phyloP scores from a whole-genome alignment of 1,140 invertebrate species.

The Whitmania pigra region DNA sequence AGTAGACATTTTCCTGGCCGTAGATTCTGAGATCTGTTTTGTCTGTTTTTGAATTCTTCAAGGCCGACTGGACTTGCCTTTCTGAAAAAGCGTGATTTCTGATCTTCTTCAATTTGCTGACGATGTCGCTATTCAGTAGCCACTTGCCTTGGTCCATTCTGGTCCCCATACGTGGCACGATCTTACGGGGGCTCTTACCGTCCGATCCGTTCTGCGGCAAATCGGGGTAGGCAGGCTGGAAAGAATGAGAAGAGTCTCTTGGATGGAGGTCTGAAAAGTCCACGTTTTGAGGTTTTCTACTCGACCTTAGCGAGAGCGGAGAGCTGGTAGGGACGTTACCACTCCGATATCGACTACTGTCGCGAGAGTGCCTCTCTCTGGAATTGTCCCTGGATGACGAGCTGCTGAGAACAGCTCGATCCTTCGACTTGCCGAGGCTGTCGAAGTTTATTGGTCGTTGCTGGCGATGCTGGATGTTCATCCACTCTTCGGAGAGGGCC shows the following conservation, averaged over 20 bases:
- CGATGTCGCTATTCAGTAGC: constrained; percentile 22
- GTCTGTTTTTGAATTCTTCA: constrained; percentile 32
- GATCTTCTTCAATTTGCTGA: constrained; percentile 21
- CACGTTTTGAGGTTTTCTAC: constrained; percentile 27
- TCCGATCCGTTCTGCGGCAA: constrained; percentile 15
- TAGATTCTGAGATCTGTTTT: constrained; percentile 27
- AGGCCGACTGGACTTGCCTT: constrained; percentile 37
- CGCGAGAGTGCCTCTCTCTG: not conserved
- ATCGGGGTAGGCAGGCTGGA: too few relatives aligned
- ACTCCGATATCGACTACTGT: not conserved
- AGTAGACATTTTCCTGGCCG: constrained; percentile 7
- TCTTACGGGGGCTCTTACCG: constrained; percentile 30
- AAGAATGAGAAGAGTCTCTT: too few relatives aligned
- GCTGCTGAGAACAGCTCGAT: not conserved
- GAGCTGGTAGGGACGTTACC: not conserved
- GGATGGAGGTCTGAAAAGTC: constrained; percentile 21
- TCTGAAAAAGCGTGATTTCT: constrained; percentile 26
- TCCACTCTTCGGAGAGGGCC: constrained; percentile 5
- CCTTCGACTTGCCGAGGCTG: constrained; percentile 24
- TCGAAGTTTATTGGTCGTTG: not conserved
- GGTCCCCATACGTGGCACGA: constrained; percentile 45
- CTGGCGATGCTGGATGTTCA: not conserved
- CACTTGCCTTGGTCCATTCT: constrained; percentile 38
- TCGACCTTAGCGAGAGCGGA: too few relatives aligned
- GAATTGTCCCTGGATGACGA: not conserved